Conservation (phyloP, 2,888 invertebrate species). For the Tetragnatha montana region DNA sequence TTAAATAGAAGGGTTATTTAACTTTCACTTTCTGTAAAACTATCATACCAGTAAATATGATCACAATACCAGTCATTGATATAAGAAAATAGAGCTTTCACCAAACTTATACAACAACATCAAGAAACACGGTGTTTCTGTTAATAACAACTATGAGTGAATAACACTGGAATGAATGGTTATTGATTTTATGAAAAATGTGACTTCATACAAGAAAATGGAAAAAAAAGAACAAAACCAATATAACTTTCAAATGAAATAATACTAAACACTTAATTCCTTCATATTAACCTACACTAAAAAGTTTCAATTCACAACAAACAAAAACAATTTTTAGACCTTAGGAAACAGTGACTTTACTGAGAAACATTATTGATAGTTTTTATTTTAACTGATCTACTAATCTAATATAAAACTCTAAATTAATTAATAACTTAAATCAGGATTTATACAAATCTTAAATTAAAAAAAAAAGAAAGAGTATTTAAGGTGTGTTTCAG, state of each 20-base stretch:
- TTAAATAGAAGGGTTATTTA: not conserved
- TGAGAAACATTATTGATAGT: too few relatives aligned
- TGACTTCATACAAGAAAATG: not conserved
- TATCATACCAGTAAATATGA: not conserved
- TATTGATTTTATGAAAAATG: not conserved
- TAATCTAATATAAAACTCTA: too few relatives aligned
- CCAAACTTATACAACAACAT: not conserved
- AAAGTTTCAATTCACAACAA: too few relatives aligned
- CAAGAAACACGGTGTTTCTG: not conserved
- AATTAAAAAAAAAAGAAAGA: too few relatives aligned
- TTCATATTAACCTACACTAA: too few relatives aligned
- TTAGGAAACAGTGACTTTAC: too few relatives aligned
- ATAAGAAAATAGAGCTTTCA: slow-evolving; percentile 1
- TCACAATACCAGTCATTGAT: not conserved
- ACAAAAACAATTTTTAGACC: too few relatives aligned
- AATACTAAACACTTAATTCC: too few relatives aligned
- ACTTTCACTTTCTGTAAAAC: not conserved
- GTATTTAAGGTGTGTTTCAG: too few relatives aligned
- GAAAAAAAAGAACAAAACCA: not conserved
- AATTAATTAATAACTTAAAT: too few relatives aligned
- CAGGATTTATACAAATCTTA: too few relatives aligned
- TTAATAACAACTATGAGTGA: not conserved
- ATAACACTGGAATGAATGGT: not conserved
- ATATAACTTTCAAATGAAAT: not conserved
- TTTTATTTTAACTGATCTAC: too few relatives aligned